Conservation (phyloP, 2,888 invertebrate species). For the Diplolepis rosae region DNA sequence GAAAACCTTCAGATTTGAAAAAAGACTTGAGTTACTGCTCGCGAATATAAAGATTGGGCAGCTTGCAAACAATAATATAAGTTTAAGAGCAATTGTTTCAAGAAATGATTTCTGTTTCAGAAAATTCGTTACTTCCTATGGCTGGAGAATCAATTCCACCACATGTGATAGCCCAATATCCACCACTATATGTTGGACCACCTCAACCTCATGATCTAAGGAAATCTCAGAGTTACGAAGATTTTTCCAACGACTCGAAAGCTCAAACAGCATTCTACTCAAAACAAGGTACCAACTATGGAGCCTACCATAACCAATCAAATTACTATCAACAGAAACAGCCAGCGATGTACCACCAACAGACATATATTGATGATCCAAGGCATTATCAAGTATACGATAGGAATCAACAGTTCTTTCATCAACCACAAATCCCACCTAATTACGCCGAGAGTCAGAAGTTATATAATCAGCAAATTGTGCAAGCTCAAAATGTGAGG, state of each 20-base stretch:
- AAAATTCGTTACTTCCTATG: constrained; percentile 63
- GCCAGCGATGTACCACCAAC: constrained; percentile 37
- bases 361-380: constrained; percentile 40
- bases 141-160: constrained; percentile 48
- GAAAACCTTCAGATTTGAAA: too few relatives aligned
- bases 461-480: constrained; percentile 36
- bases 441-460: constrained; percentile 45
- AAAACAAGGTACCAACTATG: not conserved
- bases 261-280: constrained; percentile 19
- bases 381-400: constrained; percentile 44
- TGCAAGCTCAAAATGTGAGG: constrained; percentile 47
- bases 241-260: constrained; percentile 42
- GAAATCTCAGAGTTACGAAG: constrained; percentile 50
- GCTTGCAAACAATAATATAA: not conserved
- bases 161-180: constrained; percentile 47
- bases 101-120: constrained; percentile 62
- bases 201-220: constrained; percentile 52
- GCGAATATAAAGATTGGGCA: not conserved
- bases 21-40: too few relatives aligned
- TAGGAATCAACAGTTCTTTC: constrained; percentile 35
- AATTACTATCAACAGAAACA: constrained; percentile 40
- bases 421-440: constrained; percentile 39
- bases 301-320: constrained; percentile 40
- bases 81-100: not conserved
- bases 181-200: constrained; percentile 65